Evolutionary conservation across 2,797 vertebrate species (phyloP).

Genomic region (Enteromius anoplus): DNA sequence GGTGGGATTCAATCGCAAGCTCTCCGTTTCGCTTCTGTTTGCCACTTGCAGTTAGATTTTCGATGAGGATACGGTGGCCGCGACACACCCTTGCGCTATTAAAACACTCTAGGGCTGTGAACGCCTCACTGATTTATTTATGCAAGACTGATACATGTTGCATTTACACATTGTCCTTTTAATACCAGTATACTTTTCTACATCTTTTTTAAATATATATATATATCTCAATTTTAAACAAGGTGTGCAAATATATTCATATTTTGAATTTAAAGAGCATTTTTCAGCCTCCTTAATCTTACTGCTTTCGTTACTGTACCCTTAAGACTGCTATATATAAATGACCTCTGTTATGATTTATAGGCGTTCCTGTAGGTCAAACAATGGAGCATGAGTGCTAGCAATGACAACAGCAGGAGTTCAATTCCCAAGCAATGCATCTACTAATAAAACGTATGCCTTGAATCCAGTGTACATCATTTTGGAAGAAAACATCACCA

Average conservation of each 20-base stretch:
- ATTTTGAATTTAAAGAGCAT: background rate
- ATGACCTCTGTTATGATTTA: conserved; percentile 19
- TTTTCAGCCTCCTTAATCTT: background rate
- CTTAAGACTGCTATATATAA: conserved; percentile 21
- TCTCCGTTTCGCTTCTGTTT: conserved; percentile 18
- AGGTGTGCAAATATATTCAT: background rate
- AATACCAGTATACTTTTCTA: background rate
- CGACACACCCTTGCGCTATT: background rate
- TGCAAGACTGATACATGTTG: background rate
- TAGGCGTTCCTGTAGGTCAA: conserved; percentile 8
- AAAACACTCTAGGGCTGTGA: background rate
- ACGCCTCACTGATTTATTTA: conserved; percentile 2
- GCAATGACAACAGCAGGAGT: background rate
- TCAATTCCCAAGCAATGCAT: background rate
- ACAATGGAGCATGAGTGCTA: conserved; percentile 6
- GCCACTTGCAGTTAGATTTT: background rate
- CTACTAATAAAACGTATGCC: background rate
- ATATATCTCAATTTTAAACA: background rate
- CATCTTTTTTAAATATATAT: no score
- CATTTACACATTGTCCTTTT: background rate
- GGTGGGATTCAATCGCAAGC: background rate
- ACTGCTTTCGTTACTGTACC: background rate
- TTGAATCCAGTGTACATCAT: background rate
- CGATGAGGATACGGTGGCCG: background rate
- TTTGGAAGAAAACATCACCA: background rate